These are phyloP conservation scores for Chelmon rostratus DNA, from an alignment of 2,797 vertebrate genomes.

Conservation along the genomic window DNA sequence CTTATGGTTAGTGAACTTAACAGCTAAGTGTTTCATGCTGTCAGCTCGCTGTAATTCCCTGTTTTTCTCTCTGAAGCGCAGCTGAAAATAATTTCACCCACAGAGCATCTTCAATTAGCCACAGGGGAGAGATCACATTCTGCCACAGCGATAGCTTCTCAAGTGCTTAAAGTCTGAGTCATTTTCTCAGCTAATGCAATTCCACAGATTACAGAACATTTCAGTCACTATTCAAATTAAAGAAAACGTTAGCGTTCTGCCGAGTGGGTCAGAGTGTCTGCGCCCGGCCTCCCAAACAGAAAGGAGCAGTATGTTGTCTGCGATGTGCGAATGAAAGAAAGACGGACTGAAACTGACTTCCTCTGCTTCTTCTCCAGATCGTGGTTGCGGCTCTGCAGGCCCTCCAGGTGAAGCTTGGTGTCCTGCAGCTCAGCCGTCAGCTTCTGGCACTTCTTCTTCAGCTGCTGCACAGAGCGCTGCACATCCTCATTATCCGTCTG, in stretches of 20 bases:
- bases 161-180: constrained; percentile 83
- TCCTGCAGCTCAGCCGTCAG: constrained; percentile 95
- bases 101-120: constrained; percentile 86
- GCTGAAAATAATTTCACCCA: constrained; percentile 84
- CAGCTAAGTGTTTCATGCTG: constrained; percentile 82
- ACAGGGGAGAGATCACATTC: constrained; percentile 84
- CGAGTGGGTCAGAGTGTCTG: constrained; percentile 42
- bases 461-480: constrained; percentile 92
- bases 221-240: constrained; percentile 78
- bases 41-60: constrained; percentile 79
- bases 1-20: constrained; percentile 79
- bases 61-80: constrained; percentile 78
- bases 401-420: constrained; percentile 96
- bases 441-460: constrained; percentile 96
- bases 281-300: constrained; percentile 45
- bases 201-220: constrained; percentile 80
- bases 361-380: constrained; percentile 99
- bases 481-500: constrained; percentile 95
- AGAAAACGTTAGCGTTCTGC: constrained; percentile 67
- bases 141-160: constrained; percentile 81
- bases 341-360: constrained; percentile 86
- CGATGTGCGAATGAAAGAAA: constrained; percentile 30
- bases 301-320: constrained; percentile 35
- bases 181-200: constrained; percentile 83
- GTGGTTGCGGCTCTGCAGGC: constrained; percentile 96